A percentile compares a stretch with the other conserved stretches of the same genome.
Conservation (phyloP, 2,797 vertebrate species). For the Enteromius unitaeniatus region DNA sequence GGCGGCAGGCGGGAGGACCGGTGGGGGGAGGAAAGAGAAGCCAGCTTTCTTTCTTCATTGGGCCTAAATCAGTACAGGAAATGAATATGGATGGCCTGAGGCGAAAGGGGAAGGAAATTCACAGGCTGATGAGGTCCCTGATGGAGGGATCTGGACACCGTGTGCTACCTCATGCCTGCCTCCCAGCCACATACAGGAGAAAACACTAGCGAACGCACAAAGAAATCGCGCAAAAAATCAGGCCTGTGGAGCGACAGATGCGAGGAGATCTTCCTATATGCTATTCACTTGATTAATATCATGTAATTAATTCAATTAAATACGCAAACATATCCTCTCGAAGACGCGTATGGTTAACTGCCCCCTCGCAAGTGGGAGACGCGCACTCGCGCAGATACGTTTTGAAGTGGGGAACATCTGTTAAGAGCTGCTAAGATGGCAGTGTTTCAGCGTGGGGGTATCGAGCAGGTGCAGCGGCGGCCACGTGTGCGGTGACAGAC, state of each 20-base stretch:
- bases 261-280: background rate
- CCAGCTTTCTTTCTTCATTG: slow-evolving; percentile 81
- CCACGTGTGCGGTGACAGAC: slow-evolving; percentile 54
- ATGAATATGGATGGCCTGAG: slow-evolving; percentile 85
- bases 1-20: slow-evolving; percentile 74
- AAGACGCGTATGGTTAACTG: slow-evolving; percentile 14
- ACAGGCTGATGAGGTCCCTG: slow-evolving; percentile 82
- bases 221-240: background rate
- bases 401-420: slow-evolving; percentile 53
- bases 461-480: slow-evolving; percentile 59
- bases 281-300: background rate
- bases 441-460: slow-evolving; percentile 48
- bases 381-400: slow-evolving; percentile 15
- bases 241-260: background rate
- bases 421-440: slow-evolving; percentile 55
- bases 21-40: slow-evolving; percentile 60
- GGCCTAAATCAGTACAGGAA: slow-evolving; percentile 84
- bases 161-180: slow-evolving; percentile 64
- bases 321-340: slow-evolving; percentile 7
- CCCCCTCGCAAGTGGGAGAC: background rate
- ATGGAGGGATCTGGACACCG: slow-evolving; percentile 82
- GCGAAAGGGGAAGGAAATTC: slow-evolving; percentile 78
- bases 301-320: slow-evolving; percentile 16
- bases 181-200: slow-evolving; percentile 57
- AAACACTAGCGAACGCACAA: slow-evolving; percentile 56